These are phyloP conservation scores for Yponomeuta evonymella DNA, from an alignment of 2,888 invertebrate species.

Conservation along the genomic window DNA sequence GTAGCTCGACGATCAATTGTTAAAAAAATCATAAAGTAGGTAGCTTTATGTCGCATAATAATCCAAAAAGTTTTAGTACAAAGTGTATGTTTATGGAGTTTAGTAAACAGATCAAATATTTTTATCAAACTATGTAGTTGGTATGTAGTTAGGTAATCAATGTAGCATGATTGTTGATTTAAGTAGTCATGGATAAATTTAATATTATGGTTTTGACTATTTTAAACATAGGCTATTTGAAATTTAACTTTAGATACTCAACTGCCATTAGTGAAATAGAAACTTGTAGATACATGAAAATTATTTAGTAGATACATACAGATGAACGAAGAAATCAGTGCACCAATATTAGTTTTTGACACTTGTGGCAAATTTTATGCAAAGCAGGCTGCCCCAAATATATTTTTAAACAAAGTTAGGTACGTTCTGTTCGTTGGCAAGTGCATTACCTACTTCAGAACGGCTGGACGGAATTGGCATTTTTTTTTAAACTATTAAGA, in stretches of 20 bases:
- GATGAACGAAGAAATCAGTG: background rate
- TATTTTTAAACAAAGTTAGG: too few relatives aligned
- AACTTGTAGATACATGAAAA: background rate
- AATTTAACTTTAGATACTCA: background rate
- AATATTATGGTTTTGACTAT: too few relatives aligned
- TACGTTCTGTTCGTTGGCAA: too few relatives aligned
- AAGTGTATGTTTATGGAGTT: slow-evolving; percentile 22
- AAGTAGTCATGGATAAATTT: too few relatives aligned
- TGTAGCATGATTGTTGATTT: too few relatives aligned
- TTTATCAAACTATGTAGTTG: slow-evolving; percentile 7
- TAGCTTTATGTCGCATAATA: background rate
- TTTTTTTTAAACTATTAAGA: too few relatives aligned
- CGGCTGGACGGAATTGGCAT: too few relatives aligned
- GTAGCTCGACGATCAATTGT: background rate
- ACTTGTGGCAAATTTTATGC: too few relatives aligned
- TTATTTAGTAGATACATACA: slow-evolving; percentile 6
- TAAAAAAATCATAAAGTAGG: background rate
- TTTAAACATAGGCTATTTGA: too few relatives aligned
- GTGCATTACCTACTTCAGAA: too few relatives aligned
- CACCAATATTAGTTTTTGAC: too few relatives aligned
- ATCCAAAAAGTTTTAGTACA: slow-evolving; percentile 36
- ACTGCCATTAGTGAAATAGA: background rate
- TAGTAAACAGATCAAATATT: slow-evolving; percentile 17
- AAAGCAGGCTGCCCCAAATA: too few relatives aligned
- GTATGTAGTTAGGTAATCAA: background rate